A percentile compares a stretch with the other conserved stretches of the same genome.
Evolutionary conservation across 2,797 vertebrate species (phyloP).

Genomic region (Paramormyrops hopkinsi): DNA sequence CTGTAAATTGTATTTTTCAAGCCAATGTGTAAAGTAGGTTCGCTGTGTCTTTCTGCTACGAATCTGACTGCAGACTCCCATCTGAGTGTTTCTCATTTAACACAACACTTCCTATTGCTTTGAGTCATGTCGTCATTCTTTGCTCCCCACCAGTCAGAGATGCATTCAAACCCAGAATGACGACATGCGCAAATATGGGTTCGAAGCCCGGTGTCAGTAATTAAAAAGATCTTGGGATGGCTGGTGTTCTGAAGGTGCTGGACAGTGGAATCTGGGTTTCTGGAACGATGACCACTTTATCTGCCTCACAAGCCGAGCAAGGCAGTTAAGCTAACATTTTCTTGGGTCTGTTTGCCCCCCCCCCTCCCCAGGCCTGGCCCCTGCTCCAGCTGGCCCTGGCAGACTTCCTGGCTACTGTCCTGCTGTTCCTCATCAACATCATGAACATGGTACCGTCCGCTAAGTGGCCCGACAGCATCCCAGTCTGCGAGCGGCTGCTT

Average conservation of each 20-base stretch:
- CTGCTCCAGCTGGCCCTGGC: conserved; percentile 69
- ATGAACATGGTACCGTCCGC: conserved; percentile 49
- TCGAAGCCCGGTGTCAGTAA: background rate
- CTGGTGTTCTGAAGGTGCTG: background rate
- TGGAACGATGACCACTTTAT: background rate
- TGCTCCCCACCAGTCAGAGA: background rate
- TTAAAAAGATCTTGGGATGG: background rate
- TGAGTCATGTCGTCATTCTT: background rate
- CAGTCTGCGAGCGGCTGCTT: conserved; percentile 51
- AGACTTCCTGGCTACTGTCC: conserved; percentile 61
- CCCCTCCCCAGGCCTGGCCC: conserved; percentile 54
- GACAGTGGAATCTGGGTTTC: background rate
- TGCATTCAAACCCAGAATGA: background rate
- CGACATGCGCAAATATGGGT: background rate
- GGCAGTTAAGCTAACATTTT: background rate
- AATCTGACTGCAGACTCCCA: background rate
- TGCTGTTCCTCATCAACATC: conserved; percentile 49
- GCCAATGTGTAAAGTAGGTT: background rate
- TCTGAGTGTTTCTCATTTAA: background rate
- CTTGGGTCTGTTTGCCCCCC: conserved; percentile 8
- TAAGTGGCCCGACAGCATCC: background rate
- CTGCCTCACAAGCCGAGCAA: background rate
- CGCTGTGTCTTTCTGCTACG: background rate
- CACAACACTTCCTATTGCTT: background rate
- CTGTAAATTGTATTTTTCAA: background rate